A percentile compares a stretch with the other conserved stretches of the same genome.
Evolutionary conservation across 2,113 vertebrate genomes (phyloP).

Genomic region (Diphyllodes magnificus): DNA sequence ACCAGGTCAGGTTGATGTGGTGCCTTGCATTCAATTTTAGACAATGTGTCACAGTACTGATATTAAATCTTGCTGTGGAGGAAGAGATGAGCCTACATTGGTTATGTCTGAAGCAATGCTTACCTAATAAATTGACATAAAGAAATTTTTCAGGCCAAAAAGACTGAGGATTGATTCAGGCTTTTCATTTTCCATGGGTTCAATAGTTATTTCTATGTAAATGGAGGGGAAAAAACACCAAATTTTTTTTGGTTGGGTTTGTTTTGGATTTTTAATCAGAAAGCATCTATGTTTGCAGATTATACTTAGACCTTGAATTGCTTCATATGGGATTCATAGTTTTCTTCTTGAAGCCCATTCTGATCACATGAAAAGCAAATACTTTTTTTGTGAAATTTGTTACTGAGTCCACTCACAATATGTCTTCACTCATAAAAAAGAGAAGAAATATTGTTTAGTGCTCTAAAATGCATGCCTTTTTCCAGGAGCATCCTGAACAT

Average conservation of each 20-base stretch:
- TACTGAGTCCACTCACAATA: neutral
- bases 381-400: neutral
- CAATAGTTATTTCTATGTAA: neutral
- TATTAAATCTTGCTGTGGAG: neutral
- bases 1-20: neutral
- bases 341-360: neutral
- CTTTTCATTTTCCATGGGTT: neutral
- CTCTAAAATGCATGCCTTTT: neutral
- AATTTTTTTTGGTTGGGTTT: fast-evolving
- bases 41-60: neutral
- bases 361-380: neutral
- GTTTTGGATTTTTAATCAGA: neutral
- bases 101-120: neutral
- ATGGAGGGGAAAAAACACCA: fast-evolving
- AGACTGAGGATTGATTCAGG: neutral
- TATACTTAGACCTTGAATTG: neutral
- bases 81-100: neutral
- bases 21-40: neutral
- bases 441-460: neutral
- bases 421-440: neutral
- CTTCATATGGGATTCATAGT: neutral
- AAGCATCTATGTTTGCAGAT: neutral
- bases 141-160: neutral
- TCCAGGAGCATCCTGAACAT: neutral
- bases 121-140: neutral